A percentile compares a stretch with the other conserved stretches of the same genome.
Conservation (phyloP, 2,888 invertebrate species). For the Mythimna ferrago region DNA sequence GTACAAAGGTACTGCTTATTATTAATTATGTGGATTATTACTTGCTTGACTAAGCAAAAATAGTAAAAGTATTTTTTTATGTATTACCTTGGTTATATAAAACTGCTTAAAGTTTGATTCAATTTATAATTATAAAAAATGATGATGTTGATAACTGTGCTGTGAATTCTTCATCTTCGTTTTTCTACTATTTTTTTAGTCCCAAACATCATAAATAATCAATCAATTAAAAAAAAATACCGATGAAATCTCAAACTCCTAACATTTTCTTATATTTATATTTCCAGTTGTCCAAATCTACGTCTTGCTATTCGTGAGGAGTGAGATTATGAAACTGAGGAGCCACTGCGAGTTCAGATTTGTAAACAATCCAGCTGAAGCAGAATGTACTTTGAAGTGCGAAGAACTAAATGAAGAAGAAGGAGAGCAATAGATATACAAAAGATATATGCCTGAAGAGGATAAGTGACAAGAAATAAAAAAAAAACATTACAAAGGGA, state of each 20-base stretch:
- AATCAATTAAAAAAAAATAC: no score
- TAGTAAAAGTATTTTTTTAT: no score
- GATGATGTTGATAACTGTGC: no score
- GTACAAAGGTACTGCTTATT: no score
- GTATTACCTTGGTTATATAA: no score
- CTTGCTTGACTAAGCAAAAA: no score
- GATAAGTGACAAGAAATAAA: slow-evolving; percentile 6
- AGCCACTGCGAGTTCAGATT: slow-evolving; percentile 33
- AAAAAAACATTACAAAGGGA: neutral
- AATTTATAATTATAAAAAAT: no score
- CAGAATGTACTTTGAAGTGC: slow-evolving; percentile 23
- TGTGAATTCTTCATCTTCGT: no score
- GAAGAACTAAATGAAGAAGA: neutral
- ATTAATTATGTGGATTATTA: no score
- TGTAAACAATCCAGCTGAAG: slow-evolving; percentile 24
- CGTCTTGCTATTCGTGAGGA: slow-evolving; percentile 24
- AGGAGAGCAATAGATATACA: slow-evolving; percentile 1
- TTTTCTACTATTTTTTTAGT: no score
- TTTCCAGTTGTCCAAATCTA: slow-evolving; percentile 35
- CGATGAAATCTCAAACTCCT: neutral
- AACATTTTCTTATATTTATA: neutral
- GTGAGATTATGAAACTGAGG: slow-evolving; percentile 30
- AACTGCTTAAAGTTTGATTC: no score
- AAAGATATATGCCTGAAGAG: slow-evolving; percentile 15
- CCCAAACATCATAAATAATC: no score